Evolutionary conservation across 2,113 vertebrate species (phyloP).

Genomic region (Nansenia antarctica): DNA sequence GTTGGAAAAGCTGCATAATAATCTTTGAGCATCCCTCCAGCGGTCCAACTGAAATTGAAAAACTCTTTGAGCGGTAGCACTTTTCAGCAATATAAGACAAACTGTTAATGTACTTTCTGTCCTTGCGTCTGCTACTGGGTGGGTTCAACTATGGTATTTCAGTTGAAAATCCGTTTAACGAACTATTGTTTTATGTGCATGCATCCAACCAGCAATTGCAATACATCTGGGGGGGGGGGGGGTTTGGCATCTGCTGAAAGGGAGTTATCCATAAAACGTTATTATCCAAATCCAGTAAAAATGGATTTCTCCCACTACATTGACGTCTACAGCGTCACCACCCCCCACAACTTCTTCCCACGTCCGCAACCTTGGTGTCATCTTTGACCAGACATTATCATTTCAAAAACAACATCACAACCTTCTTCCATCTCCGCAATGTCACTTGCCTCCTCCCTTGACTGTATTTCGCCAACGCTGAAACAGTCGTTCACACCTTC

Average conservation of each 20-base stretch:
- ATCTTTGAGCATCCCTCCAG: slow-evolving; percentile 15
- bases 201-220: background rate
- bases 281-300: too few relatives aligned
- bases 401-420: too few relatives aligned
- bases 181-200: background rate
- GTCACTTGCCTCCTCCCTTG: too few relatives aligned
- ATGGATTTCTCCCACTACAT: too few relatives aligned
- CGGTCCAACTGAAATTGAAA: background rate
- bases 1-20: slow-evolving; percentile 16
- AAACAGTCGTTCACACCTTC: too few relatives aligned
- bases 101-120: background rate
- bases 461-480: too few relatives aligned
- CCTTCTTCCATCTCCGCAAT: too few relatives aligned
- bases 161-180: background rate
- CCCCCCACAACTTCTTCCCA: too few relatives aligned
- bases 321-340: too few relatives aligned
- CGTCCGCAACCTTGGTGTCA: too few relatives aligned
- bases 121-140: background rate
- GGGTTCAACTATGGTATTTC: background rate
- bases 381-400: too few relatives aligned
- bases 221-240: background rate
- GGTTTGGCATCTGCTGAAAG: background rate
- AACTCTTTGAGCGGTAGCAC: background rate
- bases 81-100: background rate
- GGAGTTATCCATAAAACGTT: background rate